Evolutionary conservation across 2,797 vertebrate species (phyloP), one percentile per base, ranked within the genome.

Genomic region (Champsocephalus gunnari): DNA sequence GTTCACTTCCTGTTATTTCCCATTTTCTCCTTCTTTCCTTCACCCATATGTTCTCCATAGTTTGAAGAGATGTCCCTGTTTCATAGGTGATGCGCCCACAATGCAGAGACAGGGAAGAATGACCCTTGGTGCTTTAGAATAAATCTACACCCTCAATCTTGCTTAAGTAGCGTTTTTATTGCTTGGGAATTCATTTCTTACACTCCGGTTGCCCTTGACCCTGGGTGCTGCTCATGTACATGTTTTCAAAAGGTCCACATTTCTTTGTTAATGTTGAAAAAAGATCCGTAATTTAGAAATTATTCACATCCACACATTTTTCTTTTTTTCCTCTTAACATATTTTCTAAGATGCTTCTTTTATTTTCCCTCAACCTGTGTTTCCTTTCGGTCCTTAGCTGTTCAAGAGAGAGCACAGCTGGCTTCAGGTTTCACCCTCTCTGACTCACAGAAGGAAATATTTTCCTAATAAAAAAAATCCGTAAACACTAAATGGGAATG

Each of bases 121-220:
- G 92, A 90, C 96, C 93, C 88, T 80, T 93, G 83, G 73, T 88
- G 91, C 79, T 91, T 91, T 91, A 93, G 97, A 95, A 97, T 96
- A 96, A 96, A 97, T 98, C 95, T 96, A 94, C 88, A 92, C 34
- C 91, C 89, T 91, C 96, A 94, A 96, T 97, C 96, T 95, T 96
- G 95, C 96, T 96, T 96, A 96, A 97, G 96, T 96, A 95, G 95
- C 96, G 93, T 86, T 97, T 98, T 96, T 94, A 94, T 94, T 94
- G 92, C 89, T 80, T 89, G 80, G 92, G 94, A 96, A 95, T 95
- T 93, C 94, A 95, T 97, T 96, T 96, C 93, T 93, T 93, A 84
- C 90, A 87, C 91, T 73, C 83, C 71, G 73, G 82, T 74, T 94
- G 94, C 93, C 96, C 96, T 97, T 98, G 96, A 97, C 96, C 96